Evolutionary conservation across 2,888 invertebrate species (phyloP).

Genomic region (Liopterus haemorrhoidalis): DNA sequence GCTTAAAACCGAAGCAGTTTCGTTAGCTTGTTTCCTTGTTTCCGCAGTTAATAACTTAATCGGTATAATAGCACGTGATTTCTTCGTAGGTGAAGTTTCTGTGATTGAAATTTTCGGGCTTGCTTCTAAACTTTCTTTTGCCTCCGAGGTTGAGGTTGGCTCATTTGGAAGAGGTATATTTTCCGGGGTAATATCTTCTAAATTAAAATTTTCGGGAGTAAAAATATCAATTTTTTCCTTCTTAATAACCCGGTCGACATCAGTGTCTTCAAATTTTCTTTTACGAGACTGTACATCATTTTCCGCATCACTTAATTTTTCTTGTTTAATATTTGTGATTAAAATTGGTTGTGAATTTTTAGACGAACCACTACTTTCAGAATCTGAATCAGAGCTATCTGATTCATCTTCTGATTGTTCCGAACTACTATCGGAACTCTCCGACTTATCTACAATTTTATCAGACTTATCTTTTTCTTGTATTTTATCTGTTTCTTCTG

Average conservation of each 20-base stretch:
- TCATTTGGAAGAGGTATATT: constrained; percentile 18
- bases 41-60: constrained; percentile 29
- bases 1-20: constrained; percentile 12
- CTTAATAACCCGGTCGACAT: constrained; percentile 1
- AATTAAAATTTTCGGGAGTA: not conserved
- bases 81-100: constrained; percentile 25
- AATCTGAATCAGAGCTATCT: constrained; percentile 6
- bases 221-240: constrained; percentile 3
- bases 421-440: constrained; percentile 4
- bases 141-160: not conserved
- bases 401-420: constrained; percentile 10
- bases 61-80: constrained; percentile 26
- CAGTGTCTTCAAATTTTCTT: constrained; percentile 17
- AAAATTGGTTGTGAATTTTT: constrained; percentile 3
- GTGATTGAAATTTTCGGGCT: constrained; percentile 4
- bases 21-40: constrained; percentile 21
- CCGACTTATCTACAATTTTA: no score
- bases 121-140: no score
- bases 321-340: constrained; percentile 20
- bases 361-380: constrained; percentile 1
- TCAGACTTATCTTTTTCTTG: constrained; percentile 23
- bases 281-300: no score
- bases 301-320: constrained; percentile 23
- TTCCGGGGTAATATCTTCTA: constrained; percentile 3
- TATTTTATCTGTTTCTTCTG: not conserved